Evolutionary conservation across 2,888 invertebrate species (phyloP).

Genomic region (Pardosa pseudoannulata): DNA sequence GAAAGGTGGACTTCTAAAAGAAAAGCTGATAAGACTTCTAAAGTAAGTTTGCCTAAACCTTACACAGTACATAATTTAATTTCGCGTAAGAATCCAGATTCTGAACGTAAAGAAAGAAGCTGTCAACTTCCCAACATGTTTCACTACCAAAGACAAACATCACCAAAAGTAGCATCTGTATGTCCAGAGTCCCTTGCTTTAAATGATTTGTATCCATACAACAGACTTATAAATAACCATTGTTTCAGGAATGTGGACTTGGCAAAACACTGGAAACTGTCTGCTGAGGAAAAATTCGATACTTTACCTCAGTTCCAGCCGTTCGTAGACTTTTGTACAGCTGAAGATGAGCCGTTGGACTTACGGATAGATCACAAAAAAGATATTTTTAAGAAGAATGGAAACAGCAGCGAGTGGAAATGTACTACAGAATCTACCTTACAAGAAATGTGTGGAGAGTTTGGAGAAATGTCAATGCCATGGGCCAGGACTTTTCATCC

Average conservation of each 20-base stretch:
- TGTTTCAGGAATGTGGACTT: conserved; percentile 45
- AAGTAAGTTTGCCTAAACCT: neutral
- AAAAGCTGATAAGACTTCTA: neutral
- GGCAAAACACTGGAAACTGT: conserved; percentile 79
- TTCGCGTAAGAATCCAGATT: neutral
- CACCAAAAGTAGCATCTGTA: conserved; percentile 72
- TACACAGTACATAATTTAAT: neutral
- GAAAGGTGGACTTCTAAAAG: neutral
- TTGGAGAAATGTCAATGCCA: conserved; percentile 73
- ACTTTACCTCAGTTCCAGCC: conserved; percentile 31
- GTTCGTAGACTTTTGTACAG: conserved; percentile 75
- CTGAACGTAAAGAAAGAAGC: neutral
- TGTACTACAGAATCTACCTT: neutral
- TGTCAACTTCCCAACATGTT: conserved; percentile 28
- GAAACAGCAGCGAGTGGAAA: conserved; percentile 35
- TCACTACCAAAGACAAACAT: conserved; percentile 60
- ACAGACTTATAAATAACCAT: conserved; percentile 68
- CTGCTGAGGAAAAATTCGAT: conserved; percentile 80
- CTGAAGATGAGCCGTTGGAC: conserved; percentile 84
- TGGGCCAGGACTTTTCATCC: conserved; percentile 91
- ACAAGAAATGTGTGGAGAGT: neutral
- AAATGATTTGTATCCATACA: conserved; percentile 52
- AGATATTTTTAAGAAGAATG: conserved; percentile 72
- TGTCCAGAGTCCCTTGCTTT: conserved; percentile 68
- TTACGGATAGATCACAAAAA: conserved; percentile 86